Conservation (phyloP, 53 echinoderm and acorn worm species). For the Temnopleurus reevesii region DNA sequence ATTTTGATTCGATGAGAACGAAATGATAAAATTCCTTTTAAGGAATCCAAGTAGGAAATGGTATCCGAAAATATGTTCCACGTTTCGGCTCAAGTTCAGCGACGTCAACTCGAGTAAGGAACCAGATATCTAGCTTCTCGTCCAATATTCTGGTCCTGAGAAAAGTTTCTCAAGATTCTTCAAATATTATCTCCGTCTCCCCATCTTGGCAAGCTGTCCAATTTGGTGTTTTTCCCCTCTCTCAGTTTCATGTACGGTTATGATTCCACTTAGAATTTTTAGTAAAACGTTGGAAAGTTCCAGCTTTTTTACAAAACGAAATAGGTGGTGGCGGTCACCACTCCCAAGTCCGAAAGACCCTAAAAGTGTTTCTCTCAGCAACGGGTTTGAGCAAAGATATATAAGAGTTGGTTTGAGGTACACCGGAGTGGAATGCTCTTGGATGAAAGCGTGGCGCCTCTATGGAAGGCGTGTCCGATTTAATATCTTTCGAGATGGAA, state of each 20-base stretch:
- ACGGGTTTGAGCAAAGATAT: too few relatives aligned
- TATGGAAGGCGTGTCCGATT: not conserved
- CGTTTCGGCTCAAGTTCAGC: conserved; percentile 30
- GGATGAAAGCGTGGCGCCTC: not conserved
- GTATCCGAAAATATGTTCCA: conserved; percentile 59
- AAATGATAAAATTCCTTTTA: conserved; percentile 50
- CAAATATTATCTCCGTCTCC: conserved; percentile 12
- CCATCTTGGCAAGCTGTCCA: not conserved
- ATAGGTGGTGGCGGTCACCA: not conserved
- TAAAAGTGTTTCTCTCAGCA: not conserved
- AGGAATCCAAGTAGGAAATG: conserved; percentile 15
- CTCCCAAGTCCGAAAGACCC: not conserved
- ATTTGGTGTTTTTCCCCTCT: not conserved
- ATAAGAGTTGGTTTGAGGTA: not conserved
- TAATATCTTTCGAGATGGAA: not conserved
- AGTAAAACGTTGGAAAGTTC: not conserved
- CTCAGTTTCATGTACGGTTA: not conserved
- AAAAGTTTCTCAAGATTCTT: conserved; percentile 19
- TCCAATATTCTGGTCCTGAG: not conserved
- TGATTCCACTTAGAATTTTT: not conserved
- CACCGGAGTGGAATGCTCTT: not conserved
- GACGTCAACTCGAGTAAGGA: not conserved
- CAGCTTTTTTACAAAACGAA: not conserved
- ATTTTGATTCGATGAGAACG: conserved; percentile 21
- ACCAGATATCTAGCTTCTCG: not conserved